Evolutionary conservation across 1,140 invertebrate species (phyloP).

Genomic region (Bombyx mandarina): DNA sequence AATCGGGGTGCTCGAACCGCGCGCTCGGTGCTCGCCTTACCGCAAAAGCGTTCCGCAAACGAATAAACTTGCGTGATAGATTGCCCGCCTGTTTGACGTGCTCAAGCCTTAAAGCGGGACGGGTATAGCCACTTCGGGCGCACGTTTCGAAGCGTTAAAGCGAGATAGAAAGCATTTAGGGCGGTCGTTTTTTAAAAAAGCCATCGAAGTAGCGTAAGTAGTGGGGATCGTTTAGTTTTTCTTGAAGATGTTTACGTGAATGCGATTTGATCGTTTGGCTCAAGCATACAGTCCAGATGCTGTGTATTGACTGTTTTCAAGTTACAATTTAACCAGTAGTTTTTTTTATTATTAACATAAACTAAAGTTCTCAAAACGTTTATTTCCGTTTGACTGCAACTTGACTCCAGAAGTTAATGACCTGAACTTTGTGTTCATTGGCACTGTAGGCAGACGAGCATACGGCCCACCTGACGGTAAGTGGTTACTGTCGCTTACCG

Average conservation of each 20-base stretch:
- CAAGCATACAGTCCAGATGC: slow-evolving; percentile 25
- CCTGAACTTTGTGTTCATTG: too few species aligned
- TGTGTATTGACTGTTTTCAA: slow-evolving; percentile 30
- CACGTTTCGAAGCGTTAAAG: slow-evolving; percentile 14
- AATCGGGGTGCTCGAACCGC: slow-evolving; percentile 26
- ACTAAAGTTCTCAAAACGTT: too few species aligned
- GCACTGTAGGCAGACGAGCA: too few species aligned
- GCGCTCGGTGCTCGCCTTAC: slow-evolving; percentile 43
- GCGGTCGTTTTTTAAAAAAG: slow-evolving; percentile 64
- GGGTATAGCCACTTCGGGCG: slow-evolving; percentile 10
- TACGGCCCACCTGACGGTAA: too few species aligned
- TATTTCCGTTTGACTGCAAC: too few species aligned
- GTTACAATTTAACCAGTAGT: background rate
- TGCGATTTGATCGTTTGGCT: slow-evolving; percentile 61
- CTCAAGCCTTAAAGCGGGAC: slow-evolving; percentile 54
- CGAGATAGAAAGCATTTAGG: slow-evolving; percentile 31
- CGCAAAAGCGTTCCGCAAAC: slow-evolving; percentile 62
- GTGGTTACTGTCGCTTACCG: too few species aligned
- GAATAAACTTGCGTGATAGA: slow-evolving; percentile 66
- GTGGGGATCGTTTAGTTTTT: slow-evolving; percentile 69
- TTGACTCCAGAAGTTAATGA: too few species aligned
- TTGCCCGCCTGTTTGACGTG: slow-evolving; percentile 56
- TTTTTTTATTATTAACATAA: too few species aligned
- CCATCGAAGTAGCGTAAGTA: slow-evolving; percentile 58
- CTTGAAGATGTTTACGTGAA: slow-evolving; percentile 68